A percentile compares a stretch with the other conserved stretches of the same genome.
Conservation (phyloP, 92 coral and sea anemone genomes). For the Heliopora coerulea region DNA sequence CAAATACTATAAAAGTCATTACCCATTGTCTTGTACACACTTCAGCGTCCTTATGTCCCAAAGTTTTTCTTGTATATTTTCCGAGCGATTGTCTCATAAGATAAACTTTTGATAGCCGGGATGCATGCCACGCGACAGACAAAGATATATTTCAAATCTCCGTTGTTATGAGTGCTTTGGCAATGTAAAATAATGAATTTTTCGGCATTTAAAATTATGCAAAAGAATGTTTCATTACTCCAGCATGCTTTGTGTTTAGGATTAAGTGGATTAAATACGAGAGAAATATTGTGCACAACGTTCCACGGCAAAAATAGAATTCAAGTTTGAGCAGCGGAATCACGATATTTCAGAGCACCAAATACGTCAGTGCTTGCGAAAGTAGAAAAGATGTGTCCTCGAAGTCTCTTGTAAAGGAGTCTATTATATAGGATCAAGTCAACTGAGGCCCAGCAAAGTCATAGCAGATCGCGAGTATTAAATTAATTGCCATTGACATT, state of each 20-base stretch:
- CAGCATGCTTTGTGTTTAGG: slow-evolving; percentile 11
- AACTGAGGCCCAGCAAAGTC: no score
- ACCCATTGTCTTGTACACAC: slow-evolving; percentile 18
- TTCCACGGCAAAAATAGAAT: not conserved
- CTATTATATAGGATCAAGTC: no score
- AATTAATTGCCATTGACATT: slow-evolving; percentile 14
- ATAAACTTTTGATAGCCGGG: no score
- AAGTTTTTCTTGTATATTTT: not conserved
- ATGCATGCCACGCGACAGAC: not conserved
- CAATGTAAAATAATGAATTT: slow-evolving; percentile 2
- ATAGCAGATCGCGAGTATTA: not conserved
- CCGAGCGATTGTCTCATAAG: not conserved
- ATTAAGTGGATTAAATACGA: slow-evolving; percentile 19
- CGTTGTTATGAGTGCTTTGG: slow-evolving; percentile 31
- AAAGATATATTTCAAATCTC: not conserved
- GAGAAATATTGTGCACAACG: not conserved
- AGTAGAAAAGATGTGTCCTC: no score
- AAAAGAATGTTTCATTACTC: slow-evolving; percentile 3
- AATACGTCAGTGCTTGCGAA: no score
- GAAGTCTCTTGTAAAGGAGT: no score
- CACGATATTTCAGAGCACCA: no score
- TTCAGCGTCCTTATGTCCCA: not conserved
- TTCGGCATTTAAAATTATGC: not conserved
- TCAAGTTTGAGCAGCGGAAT: no score
- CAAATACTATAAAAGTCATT: not conserved